These are phyloP conservation scores for Crotalus viridis DNA, from an alignment of 2,113 vertebrate genomes.

Conservation along the genomic window DNA sequence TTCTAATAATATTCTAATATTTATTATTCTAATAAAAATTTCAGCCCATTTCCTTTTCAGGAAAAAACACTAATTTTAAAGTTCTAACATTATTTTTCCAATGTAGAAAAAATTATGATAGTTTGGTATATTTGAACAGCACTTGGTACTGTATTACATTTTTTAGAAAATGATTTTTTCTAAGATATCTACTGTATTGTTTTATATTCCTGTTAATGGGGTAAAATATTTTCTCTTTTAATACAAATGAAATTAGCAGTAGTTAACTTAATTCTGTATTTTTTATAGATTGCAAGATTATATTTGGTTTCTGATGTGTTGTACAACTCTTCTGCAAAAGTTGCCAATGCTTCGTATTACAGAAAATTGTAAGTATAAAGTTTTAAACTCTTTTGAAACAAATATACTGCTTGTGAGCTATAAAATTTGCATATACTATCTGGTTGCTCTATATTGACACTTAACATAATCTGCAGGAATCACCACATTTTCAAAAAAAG, in stretches of 20 bases:
- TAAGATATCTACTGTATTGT: neutral
- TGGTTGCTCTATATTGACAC: neutral
- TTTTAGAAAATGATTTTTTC: neutral
- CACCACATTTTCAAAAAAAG: neutral
- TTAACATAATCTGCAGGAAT: neutral
- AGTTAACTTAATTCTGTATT: neutral
- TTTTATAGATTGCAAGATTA: slow-evolving; percentile 89
- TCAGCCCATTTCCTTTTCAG: neutral
- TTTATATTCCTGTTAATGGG: neutral
- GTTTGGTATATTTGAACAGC: neutral
- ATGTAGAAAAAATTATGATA: neutral
- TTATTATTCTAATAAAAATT: neutral
- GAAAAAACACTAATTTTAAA: neutral
- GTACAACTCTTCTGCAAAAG: slow-evolving; percentile 98
- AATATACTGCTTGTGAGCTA: neutral
- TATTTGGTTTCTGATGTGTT: slow-evolving; percentile 98
- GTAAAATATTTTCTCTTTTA: neutral
- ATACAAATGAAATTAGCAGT: neutral
- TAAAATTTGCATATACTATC: neutral
- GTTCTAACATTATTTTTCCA: neutral
- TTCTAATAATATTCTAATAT: neutral
- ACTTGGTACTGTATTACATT: neutral
- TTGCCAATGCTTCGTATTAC: slow-evolving; percentile 97
- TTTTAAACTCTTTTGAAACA: neutral
- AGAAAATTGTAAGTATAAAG: slow-evolving; percentile 94